These are phyloP conservation scores for Rhynchophorus ferrugineus DNA, from an alignment of 1,140 invertebrate species.

Conservation along the genomic window DNA sequence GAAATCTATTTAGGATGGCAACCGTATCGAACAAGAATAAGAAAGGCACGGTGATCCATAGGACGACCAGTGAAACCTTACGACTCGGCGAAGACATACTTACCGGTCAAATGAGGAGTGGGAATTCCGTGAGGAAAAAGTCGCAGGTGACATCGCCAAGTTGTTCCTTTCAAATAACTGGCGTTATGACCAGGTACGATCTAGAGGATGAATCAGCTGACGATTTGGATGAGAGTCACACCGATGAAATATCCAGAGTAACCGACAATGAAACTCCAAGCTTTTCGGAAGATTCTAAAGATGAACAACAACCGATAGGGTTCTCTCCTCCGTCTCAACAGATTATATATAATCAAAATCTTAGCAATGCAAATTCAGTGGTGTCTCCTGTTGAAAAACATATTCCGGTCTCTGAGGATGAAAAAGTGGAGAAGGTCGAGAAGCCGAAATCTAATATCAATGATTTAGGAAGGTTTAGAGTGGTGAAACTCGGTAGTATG, in stretches of 20 bases:
- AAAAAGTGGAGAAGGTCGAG: conserved; percentile 6
- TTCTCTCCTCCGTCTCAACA: conserved; percentile 1
- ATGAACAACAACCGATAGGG: conserved; percentile 19
- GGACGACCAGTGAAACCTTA: conserved; percentile 70
- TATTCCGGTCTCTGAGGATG: not conserved
- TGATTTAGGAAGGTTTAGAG: conserved; percentile 66
- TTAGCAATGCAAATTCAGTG: conserved; percentile 2
- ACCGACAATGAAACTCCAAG: conserved; percentile 82
- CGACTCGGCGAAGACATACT: conserved; percentile 53
- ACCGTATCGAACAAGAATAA: conserved; percentile 21
- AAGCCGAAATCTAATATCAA: conserved; percentile 34
- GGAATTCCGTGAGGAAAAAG: conserved; percentile 44
- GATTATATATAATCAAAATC: conserved; percentile 15
- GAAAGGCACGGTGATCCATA: conserved; percentile 54
- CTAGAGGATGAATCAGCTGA: conserved; percentile 86
- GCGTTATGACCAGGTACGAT: conserved; percentile 60
- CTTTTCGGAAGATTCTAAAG: conserved; percentile 55
- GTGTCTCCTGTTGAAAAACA: conserved; percentile 2
- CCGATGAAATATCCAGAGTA: conserved; percentile 73
- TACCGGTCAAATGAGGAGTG: conserved; percentile 11
- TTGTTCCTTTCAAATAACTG: conserved; percentile 90
- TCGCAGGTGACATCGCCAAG: conserved; percentile 49
- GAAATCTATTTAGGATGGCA: conserved; percentile 6
- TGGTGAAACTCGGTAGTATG: conserved; percentile 92
- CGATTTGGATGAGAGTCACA: conserved; percentile 89